These are phyloP conservation scores for Dendrolimus pini DNA, from an alignment of 2,888 invertebrate species.

Conservation along the genomic window DNA sequence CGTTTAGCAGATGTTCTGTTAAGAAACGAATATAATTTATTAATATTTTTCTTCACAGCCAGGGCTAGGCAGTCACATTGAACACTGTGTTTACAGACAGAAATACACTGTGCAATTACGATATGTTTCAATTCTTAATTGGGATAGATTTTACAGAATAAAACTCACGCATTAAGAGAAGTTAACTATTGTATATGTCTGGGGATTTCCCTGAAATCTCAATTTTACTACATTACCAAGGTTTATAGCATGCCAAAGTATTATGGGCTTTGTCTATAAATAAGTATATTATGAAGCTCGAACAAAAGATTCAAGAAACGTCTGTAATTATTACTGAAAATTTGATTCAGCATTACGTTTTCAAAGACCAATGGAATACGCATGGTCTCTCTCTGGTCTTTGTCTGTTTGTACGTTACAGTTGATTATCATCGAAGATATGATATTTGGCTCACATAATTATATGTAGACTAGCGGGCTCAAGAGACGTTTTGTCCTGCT, in stretches of 20 bases:
- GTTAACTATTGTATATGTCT: not conserved
- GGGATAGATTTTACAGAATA: not conserved
- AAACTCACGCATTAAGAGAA: not conserved
- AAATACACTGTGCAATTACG: not conserved
- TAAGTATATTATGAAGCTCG: not conserved
- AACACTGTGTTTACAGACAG: not conserved
- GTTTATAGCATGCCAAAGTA: not conserved
- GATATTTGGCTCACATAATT: too few relatives aligned
- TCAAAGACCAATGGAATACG: too few relatives aligned
- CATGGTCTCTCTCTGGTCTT: too few relatives aligned
- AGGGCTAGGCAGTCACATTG: not conserved
- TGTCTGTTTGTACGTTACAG: too few relatives aligned
- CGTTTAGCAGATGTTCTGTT: slow-evolving; percentile 7
- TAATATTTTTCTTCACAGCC: slow-evolving; percentile 4
- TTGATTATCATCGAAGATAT: too few relatives aligned
- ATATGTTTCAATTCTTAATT: not conserved
- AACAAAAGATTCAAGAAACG: not conserved
- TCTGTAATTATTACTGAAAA: too few relatives aligned
- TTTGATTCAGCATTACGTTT: too few relatives aligned
- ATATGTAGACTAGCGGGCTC: too few relatives aligned
- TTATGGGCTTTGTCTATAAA: not conserved
- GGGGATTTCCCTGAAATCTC: not conserved
- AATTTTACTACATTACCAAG: not conserved
- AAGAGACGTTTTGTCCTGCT: too few relatives aligned
- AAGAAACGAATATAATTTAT: slow-evolving; percentile 2